Base-by-base conservation (phyloP, 2,113 vertebrate genomes). In the Salvelinus namaycush region DNA sequence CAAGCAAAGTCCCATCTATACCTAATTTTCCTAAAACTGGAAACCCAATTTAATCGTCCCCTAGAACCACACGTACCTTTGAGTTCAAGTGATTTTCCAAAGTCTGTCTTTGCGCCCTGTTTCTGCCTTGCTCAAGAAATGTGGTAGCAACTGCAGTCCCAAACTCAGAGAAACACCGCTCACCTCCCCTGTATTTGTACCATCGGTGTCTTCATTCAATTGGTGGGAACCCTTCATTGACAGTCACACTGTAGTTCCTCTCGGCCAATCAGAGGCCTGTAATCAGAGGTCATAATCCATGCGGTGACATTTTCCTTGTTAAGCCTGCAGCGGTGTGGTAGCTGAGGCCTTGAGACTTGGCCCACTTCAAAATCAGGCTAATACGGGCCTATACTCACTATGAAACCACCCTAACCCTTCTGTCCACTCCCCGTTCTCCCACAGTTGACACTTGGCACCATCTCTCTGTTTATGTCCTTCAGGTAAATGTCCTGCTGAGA, bases 111-210 rank as follows among this genome's bases (percentile, higher is more conserved):
- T 64, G 11, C 24, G 29, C 75, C 68, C 67, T 76, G 72, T 62
- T 27, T 68, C 66, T 34, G 18, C 31, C 31, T 34, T 68, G 16
- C 5, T 77, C n/a, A 51, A 73, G 26, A 44, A 44, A 44, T 44
- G 18, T 11, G 75, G 34, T n/a, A n/a, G 60, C 65, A 73, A 81
- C 70, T 1, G 75, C 70, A 68, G 73, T 80, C 72, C 65, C 69
- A 72, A 83, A 62, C 72, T 79, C 75, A 75, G 68, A 74, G 16
- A 57, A 78, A 66, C 49, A 18, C 48, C 44, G 66, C 71, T 75
- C 27, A 59, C 65, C 9, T 27, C n/a, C 57, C 83, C 77, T 68
- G 79, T 92, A 92, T 93, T 91, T 93, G 89, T 92, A 93, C 80
- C 24, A 24, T 78, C 26, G 51, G 65, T 31, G 20, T 20, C 77